Evolutionary conservation across 2,113 vertebrate species (phyloP).

Genomic region (Cariama cristata): DNA sequence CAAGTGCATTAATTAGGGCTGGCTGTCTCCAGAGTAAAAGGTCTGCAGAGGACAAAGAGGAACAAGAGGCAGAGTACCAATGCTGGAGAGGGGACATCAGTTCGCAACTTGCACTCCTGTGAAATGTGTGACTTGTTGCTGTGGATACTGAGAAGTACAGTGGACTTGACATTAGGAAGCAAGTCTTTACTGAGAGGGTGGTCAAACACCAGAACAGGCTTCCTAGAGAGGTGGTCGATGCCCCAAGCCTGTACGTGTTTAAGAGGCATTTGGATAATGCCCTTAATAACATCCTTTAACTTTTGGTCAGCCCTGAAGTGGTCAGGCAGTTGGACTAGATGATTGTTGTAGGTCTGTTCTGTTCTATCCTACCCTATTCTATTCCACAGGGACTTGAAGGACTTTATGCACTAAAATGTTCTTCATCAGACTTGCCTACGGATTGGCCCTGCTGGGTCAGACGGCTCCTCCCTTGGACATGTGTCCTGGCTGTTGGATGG

Average conservation of each 20-base stretch:
- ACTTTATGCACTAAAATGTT: background rate
- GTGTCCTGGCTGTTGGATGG: fast-evolving
- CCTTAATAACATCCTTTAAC: background rate
- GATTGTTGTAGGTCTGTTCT: fast-evolving
- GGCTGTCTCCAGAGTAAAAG: background rate
- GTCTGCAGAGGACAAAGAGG: background rate
- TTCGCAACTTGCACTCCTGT: background rate
- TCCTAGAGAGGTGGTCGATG: background rate
- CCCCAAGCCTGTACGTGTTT: background rate
- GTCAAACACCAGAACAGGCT: background rate
- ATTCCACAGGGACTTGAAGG: background rate
- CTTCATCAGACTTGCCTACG: background rate
- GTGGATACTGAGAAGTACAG: background rate
- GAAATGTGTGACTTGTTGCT: background rate
- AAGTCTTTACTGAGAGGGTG: background rate
- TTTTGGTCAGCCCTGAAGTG: background rate
- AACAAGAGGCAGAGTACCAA: background rate
- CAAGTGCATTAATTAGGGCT: background rate
- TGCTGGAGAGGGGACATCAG: fast-evolving
- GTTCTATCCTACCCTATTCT: background rate
- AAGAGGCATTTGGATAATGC: background rate
- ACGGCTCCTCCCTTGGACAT: fast-evolving
- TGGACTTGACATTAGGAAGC: background rate
- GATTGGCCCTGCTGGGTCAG: background rate
- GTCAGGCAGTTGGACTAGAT: background rate